These are phyloP conservation scores for Leucoma salicis DNA, from an alignment of 2,888 invertebrate species.

Conservation along the genomic window DNA sequence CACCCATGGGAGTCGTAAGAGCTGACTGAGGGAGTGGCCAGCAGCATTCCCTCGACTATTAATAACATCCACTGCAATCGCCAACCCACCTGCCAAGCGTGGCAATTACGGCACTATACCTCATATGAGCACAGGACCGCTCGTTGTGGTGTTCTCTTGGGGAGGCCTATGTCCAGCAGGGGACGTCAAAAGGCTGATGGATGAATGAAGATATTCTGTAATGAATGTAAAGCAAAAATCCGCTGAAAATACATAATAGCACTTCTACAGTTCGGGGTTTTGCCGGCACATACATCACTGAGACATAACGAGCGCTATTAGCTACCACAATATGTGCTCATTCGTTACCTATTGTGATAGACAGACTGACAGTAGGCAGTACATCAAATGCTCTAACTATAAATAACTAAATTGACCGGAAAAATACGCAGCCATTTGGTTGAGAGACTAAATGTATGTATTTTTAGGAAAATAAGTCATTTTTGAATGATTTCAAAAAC, in stretches of 20 bases:
- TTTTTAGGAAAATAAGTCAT: no score
- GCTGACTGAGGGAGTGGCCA: no score
- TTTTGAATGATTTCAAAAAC: no score
- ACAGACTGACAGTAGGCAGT: conserved; percentile 20
- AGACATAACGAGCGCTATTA: conserved; percentile 25
- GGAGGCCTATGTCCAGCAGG: no score
- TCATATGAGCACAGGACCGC: no score
- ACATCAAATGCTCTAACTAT: conserved; percentile 18
- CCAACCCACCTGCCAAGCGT: not conserved
- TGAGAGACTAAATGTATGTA: no score
- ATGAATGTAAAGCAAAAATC: no score
- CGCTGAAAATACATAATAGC: not conserved
- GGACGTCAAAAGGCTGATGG: not conserved
- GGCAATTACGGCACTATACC: no score
- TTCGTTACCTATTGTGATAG: conserved; percentile 26
- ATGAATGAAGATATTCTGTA: not conserved
- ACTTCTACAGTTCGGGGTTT: not conserved
- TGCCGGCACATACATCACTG: not conserved
- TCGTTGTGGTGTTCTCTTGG: no score
- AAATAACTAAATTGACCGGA: conserved; percentile 12
- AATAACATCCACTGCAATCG: not conserved
- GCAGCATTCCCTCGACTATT: not conserved
- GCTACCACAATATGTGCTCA: conserved; percentile 13
- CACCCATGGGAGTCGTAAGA: no score
- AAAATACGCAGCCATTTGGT: no score